Base-by-base conservation (phyloP, 2,888 invertebrate species). In the Scaptomyza cyrtandrae region DNA sequence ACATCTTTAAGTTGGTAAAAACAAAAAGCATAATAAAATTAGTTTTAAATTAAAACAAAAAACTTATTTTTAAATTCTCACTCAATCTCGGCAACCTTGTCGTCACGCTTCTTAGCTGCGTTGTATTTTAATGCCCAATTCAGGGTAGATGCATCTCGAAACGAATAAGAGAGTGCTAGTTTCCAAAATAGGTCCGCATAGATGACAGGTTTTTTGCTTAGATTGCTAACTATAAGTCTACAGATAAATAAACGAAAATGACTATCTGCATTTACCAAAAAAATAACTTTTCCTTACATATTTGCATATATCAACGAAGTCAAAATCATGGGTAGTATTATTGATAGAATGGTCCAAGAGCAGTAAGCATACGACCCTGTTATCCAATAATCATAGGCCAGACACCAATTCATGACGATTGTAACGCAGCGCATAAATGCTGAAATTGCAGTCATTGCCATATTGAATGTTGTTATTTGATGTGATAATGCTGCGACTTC, bases 301-400 rank as follows among this genome's bases (percentile, higher is more conserved):
- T 81, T 59, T 10, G 67, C 52, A 35, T 81, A 78, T 13, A 84
- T 78, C 4, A 75, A 13, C 2, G 85, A 75, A 27, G 87, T 86
- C 14, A 84, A 19, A 1, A 56, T 13, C 82, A 82, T 73, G 14
- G 87, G 72, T 16, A 75, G n/a, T 33, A 75, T 1, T 41, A 86
- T 78, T 13, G 69, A 84, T 27, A 53, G 48, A 9, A 86, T 50
- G n/a, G 82, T 82, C 86, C 87, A 83, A 6, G 14, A 63, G 43
- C 57, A 67, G 50, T 78, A 81, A 3, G 52, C 53, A 49, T 78
- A 68, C 0, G 33, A 53, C 19, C 46, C 53, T 1, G 46, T 56
- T 16, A 37, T 14, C 65, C 75, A 81, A 44, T 73, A 82, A 7
- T 73, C 67, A 50, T 52, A 73, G 0, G 72, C 81, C 31, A 86